Evolutionary conservation across 2,888 invertebrate species (phyloP).

Genomic region (Griposia aprilina): DNA sequence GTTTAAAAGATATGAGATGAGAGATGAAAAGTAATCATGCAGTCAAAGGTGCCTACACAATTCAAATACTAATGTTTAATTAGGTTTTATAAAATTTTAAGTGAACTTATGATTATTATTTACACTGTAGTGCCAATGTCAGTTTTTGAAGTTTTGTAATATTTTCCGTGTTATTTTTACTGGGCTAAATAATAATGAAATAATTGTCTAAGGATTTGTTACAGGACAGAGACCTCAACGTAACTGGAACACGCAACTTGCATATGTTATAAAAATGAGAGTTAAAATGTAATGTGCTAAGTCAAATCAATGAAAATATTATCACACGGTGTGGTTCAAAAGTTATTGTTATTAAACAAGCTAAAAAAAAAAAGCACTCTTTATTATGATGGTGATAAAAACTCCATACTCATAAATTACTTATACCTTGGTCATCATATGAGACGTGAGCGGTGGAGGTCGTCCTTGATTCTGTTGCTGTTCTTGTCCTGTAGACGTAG

Average conservation of each 20-base stretch:
- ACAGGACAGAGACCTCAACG: background rate
- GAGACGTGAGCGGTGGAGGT: conserved; percentile 90
- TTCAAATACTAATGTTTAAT: background rate
- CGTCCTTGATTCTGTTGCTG: conserved; percentile 82
- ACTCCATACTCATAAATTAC: conserved; percentile 12
- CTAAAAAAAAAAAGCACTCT: conserved; percentile 24
- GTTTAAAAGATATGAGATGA: background rate
- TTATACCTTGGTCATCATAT: conserved; percentile 92
- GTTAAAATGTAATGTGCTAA: background rate
- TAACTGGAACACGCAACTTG: background rate
- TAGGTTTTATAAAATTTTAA: background rate
- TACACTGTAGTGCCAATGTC: background rate
- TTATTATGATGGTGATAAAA: background rate
- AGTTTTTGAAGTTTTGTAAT: background rate
- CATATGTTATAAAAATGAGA: background rate
- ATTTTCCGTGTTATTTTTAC: background rate
- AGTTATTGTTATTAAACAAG: background rate
- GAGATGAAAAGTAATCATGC: background rate
- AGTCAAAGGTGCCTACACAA: background rate
- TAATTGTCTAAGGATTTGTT: background rate
- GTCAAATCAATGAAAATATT: conserved; percentile 17
- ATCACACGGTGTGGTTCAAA: conserved; percentile 1
- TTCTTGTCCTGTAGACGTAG: conserved; percentile 84
- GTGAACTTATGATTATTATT: background rate
- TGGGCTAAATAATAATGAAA: too few species aligned